Evolutionary conservation across 2,797 vertebrate genomes (phyloP).

Genomic region (Lerista edwardsae): DNA sequence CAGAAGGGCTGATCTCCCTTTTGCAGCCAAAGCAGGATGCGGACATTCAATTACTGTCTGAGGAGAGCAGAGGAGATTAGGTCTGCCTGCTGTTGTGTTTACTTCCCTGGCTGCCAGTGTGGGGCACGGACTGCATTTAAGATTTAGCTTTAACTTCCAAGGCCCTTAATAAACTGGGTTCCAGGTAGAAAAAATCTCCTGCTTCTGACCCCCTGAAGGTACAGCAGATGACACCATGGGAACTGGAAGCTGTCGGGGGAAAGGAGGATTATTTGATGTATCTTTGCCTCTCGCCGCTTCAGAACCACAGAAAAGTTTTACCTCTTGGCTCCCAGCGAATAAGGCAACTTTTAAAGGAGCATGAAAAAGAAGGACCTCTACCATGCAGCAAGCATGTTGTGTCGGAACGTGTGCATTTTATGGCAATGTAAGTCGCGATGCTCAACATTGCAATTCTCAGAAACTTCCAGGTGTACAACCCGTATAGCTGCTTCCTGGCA

Average conservation of each 20-base stretch:
- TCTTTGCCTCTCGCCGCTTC: conserved; percentile 15
- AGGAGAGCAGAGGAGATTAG: conserved; percentile 39
- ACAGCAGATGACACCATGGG: background rate
- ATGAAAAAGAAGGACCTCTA: background rate
- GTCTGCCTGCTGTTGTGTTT: conserved; percentile 38
- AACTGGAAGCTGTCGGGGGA: background rate
- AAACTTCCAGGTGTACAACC: no score
- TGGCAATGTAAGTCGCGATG: background rate
- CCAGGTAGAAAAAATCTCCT: background rate
- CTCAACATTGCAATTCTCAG: no score
- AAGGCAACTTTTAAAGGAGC: conserved; percentile 1
- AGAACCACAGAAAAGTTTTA: background rate
- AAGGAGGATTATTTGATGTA: conserved; percentile 13
- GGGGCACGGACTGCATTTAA: conserved; percentile 22
- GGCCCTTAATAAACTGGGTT: conserved; percentile 29
- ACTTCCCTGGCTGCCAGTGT: conserved; percentile 39
- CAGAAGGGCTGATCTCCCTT: conserved; percentile 54
- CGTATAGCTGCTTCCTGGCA: no score
- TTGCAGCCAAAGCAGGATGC: conserved; percentile 51
- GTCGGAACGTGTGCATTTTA: background rate
- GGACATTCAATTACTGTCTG: conserved; percentile 46
- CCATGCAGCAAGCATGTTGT: background rate
- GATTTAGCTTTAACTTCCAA: conserved; percentile 37
- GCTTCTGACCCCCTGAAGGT: conserved; percentile 7
- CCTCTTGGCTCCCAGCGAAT: conserved; percentile 4